Evolutionary conservation across 1,140 invertebrate genomes (phyloP), one percentile per base, ranked within the genome.

Genomic region (Babylonia areolata): DNA sequence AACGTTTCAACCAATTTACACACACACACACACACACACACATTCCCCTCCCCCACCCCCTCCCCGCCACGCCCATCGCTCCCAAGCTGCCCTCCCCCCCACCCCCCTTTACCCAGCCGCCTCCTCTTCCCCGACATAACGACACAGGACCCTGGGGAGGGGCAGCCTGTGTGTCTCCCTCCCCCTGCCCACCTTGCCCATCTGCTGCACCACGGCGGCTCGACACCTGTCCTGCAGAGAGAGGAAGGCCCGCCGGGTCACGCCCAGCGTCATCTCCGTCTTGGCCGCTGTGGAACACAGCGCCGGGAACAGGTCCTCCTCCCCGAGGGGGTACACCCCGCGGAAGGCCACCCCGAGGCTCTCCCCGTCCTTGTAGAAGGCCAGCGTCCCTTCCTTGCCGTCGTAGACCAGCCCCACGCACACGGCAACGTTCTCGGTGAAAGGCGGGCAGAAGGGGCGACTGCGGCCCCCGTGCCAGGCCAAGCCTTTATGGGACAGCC

Each of bases 271-370:
- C 96, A 97, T 97, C 94, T 96, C 96, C 5, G 96, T 97, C 93
- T 97, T 97, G 33, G 96, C 96, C 0, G 96, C 96, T 0, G 97
- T 97, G 2, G 96, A 97, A 87, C 96, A 96, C 2, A 97, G 95
- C 54, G 96, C 95, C 6, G 97, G 97, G 93, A 96, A 97, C 0
- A 97, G 94, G 12, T 96, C 95, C 42, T 92, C 88, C 42, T 92
- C 88, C 46, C 91, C 87, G 9, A 95, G 89, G 11, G 90, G 84
- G 77, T 95, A 89, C 3, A 95, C 89, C 20, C 93, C 94, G 1
- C 89, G 91, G 90, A 95, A 95, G n/a, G 95, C 95, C n/a, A 95
- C 92, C 3, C 95, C 96, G 42, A 97, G 94, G 92, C 95, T 95
- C 85, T 95, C 93, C 51, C 96, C 96, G 90, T 97, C 96, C 93